Evolutionary conservation across 2,113 vertebrate species (phyloP), one percentile per base, ranked within the genome.

Genomic region (Clinocottus analis): DNA sequence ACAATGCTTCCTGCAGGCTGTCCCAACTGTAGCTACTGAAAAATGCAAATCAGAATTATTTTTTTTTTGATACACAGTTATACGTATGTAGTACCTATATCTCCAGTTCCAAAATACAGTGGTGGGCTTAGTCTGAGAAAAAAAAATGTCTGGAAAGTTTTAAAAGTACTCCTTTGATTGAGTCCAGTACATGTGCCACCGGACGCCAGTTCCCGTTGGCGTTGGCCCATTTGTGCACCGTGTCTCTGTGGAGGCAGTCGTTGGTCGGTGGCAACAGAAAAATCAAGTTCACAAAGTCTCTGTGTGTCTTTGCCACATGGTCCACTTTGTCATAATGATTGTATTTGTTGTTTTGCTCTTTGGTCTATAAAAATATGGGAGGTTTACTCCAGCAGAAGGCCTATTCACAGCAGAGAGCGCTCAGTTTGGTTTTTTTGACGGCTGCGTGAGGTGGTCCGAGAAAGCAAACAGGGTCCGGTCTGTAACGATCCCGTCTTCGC

Each of bases 301-400:
- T 27, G 37, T 11, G 76, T 56, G 56, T 79, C 71, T 55, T 88
- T 91, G 80, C 91, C 85, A 68, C 87, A 90, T 76, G 93, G 81
- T 85, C 74, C 85, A 81, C 90, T 93, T 87, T 31, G 87, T 88
- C 82, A 81, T 88, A 56, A 87, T 90, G 91, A 88, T 85, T 70
- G 11, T 78, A 61, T 90, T 88, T 91, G 91, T 91, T 76, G 75
- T 90, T 87, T 90, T 91, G 87, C 82, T 99, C 98, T 99, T 99
- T 99, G 98, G 97, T 99, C 97, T 97, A 96, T 97, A 94, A 96
- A 95, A 95, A 96, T 94, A 96, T 93, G 95, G 94, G 98, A 97
- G 90, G 95, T 96, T 95, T 95, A 95, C 95, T 96, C 93, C 91
- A 96, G 95, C 96, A 96, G 94, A 95, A 96, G 95, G 97, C 96